Percentiles rank a stretch among this genome's conserved stretches.
Evolutionary conservation across 2,888 invertebrate species (phyloP).

Genomic region (Xanthia togata): DNA sequence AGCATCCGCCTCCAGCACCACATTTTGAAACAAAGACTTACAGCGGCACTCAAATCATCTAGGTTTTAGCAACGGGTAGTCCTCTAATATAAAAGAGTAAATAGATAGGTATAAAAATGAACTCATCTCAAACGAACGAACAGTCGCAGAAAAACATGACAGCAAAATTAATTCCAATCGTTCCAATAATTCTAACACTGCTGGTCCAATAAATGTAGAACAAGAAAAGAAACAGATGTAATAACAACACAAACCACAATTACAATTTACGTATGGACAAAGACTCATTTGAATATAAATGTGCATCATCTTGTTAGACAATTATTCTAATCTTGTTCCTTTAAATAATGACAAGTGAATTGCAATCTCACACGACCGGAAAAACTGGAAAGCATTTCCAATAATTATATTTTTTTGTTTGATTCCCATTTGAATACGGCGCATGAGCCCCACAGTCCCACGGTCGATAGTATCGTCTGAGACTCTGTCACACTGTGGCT

Average conservation of each 20-base stretch:
- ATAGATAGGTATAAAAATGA: background rate
- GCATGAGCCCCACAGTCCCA: slow-evolving; percentile 82
- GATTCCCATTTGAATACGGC: slow-evolving; percentile 69
- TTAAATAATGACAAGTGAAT: slow-evolving; percentile 71
- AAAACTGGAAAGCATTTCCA: slow-evolving; percentile 88
- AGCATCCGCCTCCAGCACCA: too few species aligned
- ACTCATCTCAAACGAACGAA: too few species aligned
- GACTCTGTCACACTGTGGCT: slow-evolving; percentile 49
- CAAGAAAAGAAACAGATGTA: slow-evolving; percentile 60
- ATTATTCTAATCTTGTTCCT: slow-evolving; percentile 84
- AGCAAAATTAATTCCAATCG: slow-evolving; percentile 45
- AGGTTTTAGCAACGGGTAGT: background rate
- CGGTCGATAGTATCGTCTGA: slow-evolving; percentile 70
- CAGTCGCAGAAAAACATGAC: slow-evolving; percentile 14
- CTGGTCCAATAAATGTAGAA: slow-evolving; percentile 66
- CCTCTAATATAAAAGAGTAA: background rate
- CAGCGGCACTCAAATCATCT: background rate
- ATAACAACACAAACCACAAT: slow-evolving; percentile 70
- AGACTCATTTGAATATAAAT: slow-evolving; percentile 86
- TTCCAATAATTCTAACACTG: slow-evolving; percentile 66
- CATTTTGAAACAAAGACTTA: too few species aligned
- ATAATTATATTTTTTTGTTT: slow-evolving; percentile 75
- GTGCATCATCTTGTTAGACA: slow-evolving; percentile 70
- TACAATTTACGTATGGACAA: slow-evolving; percentile 77
- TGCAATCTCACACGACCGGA: slow-evolving; percentile 83